Base-by-base conservation (phyloP, 1,140 invertebrate species). In the Trissolcus basalis region DNA sequence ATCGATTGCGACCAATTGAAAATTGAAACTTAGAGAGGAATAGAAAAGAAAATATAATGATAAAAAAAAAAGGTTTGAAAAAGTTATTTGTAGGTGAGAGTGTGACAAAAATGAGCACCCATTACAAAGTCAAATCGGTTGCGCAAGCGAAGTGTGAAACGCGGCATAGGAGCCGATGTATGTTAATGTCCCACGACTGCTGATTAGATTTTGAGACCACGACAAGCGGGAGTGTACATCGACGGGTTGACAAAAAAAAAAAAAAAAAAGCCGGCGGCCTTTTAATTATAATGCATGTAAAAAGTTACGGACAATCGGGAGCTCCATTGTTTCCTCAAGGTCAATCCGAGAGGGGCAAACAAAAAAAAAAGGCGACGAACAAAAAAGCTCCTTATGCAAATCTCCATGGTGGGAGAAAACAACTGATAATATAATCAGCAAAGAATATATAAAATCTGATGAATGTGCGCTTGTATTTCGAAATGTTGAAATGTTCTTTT, bases 41-140 rank as follows among this genome's bases (percentile, higher is more conserved):
- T n/a, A n/a, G n/a, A n/a, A 35, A 35, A 35, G 33, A 10, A 35
- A 35, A 35, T 39, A n/a, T 39, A 39, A 39, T 39, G 19, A 27
- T 1, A 27, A 27, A 27, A 1, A 27, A 27, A 27, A 27, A 6
- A 4, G 9, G 36, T 4, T n/a, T 1, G 13, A 7, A 12, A 47
- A 2, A 1, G 55, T 59, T 69, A 69, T 59, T 60, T 54, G 59
- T 54, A 69, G 59, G 19, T 27, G 36, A n/a, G n/a, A n/a, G n/a
- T 11, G 19, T 69, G 65, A 69, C 65, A 69, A 60, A 68, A 60
- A 47, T 60, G 9, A 53, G 11, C 33, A 8, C 15, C 19, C 11
- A 69, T 69, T 69, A 59, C 56, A 53, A 69, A 69, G 39, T 69
- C 56, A 69, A 69, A 69, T 69, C 5, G 59, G 43, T 60, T 60